A percentile compares a stretch with the other conserved stretches of the same genome.
phyloP scores from a whole-genome alignment of 2,113 vertebrate species.

The Noctilio leporinus region DNA sequence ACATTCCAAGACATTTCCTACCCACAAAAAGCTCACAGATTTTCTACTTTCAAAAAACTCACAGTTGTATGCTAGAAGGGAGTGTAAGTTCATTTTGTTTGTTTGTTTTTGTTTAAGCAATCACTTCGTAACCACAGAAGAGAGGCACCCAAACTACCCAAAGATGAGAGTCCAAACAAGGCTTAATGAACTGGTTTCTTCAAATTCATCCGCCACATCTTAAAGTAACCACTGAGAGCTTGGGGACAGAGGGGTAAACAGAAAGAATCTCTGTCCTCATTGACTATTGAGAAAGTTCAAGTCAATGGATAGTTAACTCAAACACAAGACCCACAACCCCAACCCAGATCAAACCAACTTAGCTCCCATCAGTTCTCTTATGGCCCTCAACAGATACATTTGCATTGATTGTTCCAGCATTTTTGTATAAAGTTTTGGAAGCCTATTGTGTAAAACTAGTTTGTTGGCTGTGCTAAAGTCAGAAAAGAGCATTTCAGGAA shows the following conservation, averaged over 20 bases:
- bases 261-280: neutral
- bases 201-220: neutral
- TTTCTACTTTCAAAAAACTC: constrained; percentile 7
- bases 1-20: neutral
- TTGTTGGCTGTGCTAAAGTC: neutral
- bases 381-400: neutral
- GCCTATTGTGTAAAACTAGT: neutral
- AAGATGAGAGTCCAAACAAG: neutral
- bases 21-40: neutral
- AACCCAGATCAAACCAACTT: neutral
- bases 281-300: neutral
- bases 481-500: neutral
- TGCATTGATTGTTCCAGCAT: neutral
- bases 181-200: neutral
- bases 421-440: neutral
- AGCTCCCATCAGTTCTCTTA: neutral
- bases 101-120: neutral
- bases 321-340: neutral
- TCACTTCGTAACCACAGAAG: neutral
- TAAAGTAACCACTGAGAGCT: neutral
- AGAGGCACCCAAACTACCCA: neutral
- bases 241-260: neutral
- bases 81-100: neutral
- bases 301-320: neutral
- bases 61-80: neutral